Evolutionary conservation across 1,140 invertebrate genomes (phyloP).

Genomic region (Cydia amplana): DNA sequence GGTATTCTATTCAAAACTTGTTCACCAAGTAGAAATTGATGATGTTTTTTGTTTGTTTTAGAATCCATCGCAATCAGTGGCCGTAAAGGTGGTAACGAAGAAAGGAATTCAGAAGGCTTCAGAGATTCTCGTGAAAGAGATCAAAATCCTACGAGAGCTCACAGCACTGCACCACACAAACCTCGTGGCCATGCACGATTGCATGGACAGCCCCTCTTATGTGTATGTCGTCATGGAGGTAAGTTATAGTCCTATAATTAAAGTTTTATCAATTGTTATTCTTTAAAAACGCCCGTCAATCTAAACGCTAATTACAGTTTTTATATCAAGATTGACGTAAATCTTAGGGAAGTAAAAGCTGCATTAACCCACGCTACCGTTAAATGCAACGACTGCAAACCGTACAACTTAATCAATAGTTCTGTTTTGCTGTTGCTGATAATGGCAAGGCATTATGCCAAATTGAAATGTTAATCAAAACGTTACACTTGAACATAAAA

Average conservation of each 20-base stretch:
- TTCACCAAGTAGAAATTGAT: not conserved
- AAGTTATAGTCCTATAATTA: constrained; percentile 55
- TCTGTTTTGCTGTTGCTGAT: not conserved
- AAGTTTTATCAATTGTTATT: not conserved
- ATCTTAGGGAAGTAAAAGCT: not conserved
- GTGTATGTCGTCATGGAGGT: constrained; percentile 99
- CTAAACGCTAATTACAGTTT: not conserved
- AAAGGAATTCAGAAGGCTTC: constrained; percentile 98
- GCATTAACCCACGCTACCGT: not conserved
- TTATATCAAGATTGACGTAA: not conserved
- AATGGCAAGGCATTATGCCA: not conserved
- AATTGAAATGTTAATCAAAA: not conserved
- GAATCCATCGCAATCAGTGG: constrained; percentile 92
- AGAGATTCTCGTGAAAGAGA: constrained; percentile 98
- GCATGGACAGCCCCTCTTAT: constrained; percentile 96
- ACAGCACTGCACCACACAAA: constrained; percentile 98
- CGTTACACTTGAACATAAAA: not conserved
- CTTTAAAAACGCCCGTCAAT: not conserved
- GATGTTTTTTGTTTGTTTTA: constrained; percentile 75
- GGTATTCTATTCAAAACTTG: not conserved
- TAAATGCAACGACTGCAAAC: constrained; percentile 7
- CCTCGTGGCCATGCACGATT: constrained; percentile 97
- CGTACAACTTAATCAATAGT: not conserved
- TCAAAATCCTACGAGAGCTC: constrained; percentile 98
- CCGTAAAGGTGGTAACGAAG: constrained; percentile 98